Evolutionary conservation across 2,113 vertebrate species (phyloP).

Genomic region (Machaerirhynchus nigripectus): DNA sequence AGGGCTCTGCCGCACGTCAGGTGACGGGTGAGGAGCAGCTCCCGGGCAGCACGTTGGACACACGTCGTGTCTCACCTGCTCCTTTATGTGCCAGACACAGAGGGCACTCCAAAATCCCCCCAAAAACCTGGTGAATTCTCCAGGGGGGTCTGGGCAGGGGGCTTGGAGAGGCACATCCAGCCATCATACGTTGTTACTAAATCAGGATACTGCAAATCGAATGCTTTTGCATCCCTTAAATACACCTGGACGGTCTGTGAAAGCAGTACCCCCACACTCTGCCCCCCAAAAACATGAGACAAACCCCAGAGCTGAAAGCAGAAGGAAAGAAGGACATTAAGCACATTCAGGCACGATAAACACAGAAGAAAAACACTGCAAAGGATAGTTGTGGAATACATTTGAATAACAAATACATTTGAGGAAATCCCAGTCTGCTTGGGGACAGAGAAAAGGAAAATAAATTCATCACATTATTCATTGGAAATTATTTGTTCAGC

Average conservation of each 20-base stretch:
- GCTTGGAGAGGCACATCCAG: fast-evolving
- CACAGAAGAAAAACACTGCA: neutral
- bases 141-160: neutral
- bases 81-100: neutral
- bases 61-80: neutral
- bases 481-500: conserved; percentile 54
- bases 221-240: neutral
- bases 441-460: conserved; percentile 35
- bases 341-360: neutral
- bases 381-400: conserved; percentile 50
- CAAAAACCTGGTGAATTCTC: too few species aligned
- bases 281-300: neutral
- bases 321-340: neutral
- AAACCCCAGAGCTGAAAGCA: neutral
- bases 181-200: fast-evolving
- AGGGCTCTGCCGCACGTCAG: neutral
- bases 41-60: neutral
- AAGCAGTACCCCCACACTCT: neutral
- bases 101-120: neutral
- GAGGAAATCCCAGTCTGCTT: conserved; percentile 54
- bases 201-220: fast-evolving
- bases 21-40: neutral
- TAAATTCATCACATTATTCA: conserved; percentile 53
- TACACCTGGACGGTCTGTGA: neutral
- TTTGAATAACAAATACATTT: conserved; percentile 61